Evolutionary conservation across 2,113 vertebrate genomes (phyloP).

Genomic region (Urocolius indicus): DNA sequence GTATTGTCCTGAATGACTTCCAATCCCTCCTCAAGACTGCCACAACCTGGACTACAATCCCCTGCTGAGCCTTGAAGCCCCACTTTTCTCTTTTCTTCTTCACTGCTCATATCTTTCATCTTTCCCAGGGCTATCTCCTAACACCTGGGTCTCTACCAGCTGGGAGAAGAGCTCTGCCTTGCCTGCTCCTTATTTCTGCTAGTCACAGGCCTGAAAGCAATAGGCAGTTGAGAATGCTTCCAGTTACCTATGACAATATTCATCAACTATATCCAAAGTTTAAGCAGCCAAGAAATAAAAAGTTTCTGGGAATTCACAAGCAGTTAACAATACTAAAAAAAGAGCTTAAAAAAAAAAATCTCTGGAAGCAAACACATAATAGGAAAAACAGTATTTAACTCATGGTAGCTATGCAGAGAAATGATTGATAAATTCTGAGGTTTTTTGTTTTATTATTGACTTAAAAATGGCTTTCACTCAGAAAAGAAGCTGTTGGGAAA

Average conservation of each 20-base stretch:
- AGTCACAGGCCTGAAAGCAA: neutral
- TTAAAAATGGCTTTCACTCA: neutral
- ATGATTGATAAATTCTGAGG: fast-evolving
- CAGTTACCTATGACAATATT: neutral
- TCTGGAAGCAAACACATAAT: too few relatives aligned
- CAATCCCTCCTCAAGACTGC: neutral
- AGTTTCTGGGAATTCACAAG: neutral
- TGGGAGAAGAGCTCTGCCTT: neutral
- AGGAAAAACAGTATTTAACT: neutral
- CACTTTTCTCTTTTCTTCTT: neutral
- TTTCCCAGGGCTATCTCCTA: neutral
- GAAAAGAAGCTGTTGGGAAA: neutral
- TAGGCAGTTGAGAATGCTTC: neutral
- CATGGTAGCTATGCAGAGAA: neutral
- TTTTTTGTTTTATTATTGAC: neutral
- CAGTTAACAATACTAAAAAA: neutral
- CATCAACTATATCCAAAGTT: neutral
- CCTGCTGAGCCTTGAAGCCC: neutral
- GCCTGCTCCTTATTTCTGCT: neutral
- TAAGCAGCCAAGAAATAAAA: neutral
- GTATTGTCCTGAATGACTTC: neutral
- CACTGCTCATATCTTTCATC: neutral
- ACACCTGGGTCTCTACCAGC: neutral
- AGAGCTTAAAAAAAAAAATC: too few relatives aligned
- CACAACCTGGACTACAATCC: fast-evolving